Base-by-base conservation (phyloP, 64 coral and sea anemone species). In the Dendronephthya gigantea region DNA sequence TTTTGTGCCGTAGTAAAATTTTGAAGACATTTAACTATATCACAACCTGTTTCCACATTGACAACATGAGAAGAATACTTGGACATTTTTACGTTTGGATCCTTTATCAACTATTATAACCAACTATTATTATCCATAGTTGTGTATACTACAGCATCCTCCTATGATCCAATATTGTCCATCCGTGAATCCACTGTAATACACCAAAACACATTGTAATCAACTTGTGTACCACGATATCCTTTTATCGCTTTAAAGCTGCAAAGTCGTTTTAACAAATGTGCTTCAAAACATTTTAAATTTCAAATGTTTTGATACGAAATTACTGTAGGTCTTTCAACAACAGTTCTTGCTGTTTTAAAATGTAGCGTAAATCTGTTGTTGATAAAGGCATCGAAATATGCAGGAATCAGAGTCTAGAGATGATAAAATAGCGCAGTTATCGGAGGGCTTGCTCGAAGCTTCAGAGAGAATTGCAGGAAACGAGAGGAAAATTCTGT, bases 401-500 rank as follows among this genome's bases (percentile, higher is more conserved):
- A 62, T 62, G 55, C 19, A 62, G 55, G 25, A 22, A 23, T 62
- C 25, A 62, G 55, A n/a, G 17, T 9, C 55, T 2, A 62, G 6
- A 62, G 55, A 62, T n/a, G 55, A n/a, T 16, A 62, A 62, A 62
- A n/a, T 62, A 19, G 19, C 55, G 55, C 19, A 15, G 55, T 62
- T 45, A 6, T 45, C 55, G 8, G 55, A 62, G 25, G 19, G 17
- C 19, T 62, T 62, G 55, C 55, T 62, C 19, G 55, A 62, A 27
- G 55, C 16, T 1, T 62, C 55, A n/a, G 55, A 62, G 25, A 62
- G 55, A 62, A 62, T 62, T 62, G 55, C 55, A 0, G 89, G 79
- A 16, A 85, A 85, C n/a, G 89, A 90, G 9, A 68, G 68, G 79
- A 39, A 59, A 39, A 38, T 90, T 16, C 35, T 90, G n/a, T 90